Evolutionary conservation across 2,113 vertebrate species (phyloP).

Genomic region (Callochromis pleurospilus): DNA sequence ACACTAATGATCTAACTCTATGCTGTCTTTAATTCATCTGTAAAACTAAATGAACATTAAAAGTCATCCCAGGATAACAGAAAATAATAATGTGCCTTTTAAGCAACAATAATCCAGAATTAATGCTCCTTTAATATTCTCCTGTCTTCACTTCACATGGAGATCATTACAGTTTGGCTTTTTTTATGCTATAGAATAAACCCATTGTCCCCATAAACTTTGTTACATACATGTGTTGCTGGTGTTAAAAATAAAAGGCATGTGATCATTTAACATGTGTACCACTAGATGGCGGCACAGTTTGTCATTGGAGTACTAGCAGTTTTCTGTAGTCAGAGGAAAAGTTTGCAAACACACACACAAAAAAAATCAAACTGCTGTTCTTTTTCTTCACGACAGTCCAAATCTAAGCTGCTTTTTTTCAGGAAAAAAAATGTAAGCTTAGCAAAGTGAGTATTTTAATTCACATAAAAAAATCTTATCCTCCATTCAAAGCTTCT

Average conservation of each 20-base stretch:
- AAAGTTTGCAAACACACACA: not conserved
- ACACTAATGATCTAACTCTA: not conserved
- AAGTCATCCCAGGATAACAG: not conserved
- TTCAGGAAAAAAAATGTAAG: not conserved
- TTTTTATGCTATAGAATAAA: not conserved
- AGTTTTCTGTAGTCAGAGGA: not conserved
- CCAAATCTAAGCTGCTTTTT: not conserved
- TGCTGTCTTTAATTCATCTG: not conserved
- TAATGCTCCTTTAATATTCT: not conserved
- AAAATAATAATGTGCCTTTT: not conserved
- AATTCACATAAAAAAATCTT: not conserved
- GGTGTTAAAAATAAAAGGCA: not conserved
- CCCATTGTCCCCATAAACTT: not conserved
- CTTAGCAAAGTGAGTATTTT: not conserved
- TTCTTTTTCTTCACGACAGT: fast-evolving
- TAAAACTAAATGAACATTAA: not conserved
- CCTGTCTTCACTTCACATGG: not conserved
- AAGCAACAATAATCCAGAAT: not conserved
- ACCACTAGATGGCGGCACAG: slow-evolving; percentile 14
- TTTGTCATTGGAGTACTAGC: not conserved
- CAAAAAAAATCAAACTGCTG: fast-evolving
- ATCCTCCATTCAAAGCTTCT: not conserved
- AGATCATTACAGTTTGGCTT: not conserved
- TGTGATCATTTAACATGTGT: not conserved
- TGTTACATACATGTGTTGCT: not conserved